Evolutionary conservation across 2,797 vertebrate genomes (phyloP).

Genomic region (Melopsittacus undulatus): DNA sequence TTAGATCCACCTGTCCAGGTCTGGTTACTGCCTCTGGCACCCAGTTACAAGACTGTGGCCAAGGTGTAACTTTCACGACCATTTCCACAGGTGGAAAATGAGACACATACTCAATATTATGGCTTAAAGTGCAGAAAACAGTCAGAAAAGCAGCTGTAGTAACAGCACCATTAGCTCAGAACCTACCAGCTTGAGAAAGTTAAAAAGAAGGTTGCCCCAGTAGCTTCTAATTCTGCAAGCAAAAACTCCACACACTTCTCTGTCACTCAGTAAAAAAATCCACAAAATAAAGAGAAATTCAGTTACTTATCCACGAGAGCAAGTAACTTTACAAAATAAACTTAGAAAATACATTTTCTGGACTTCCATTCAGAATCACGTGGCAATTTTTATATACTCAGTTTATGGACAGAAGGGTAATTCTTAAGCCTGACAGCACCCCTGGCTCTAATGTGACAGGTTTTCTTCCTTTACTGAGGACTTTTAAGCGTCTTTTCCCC

Average conservation of each 20-base stretch:
- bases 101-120: neutral
- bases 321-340: neutral
- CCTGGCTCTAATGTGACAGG: neutral
- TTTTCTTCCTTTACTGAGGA: neutral
- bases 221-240: neutral
- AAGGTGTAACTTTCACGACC: neutral
- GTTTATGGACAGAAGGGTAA: neutral
- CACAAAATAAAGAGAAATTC: neutral
- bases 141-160: conserved; percentile 18
- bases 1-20: neutral
- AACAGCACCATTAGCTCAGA: neutral
- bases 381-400: neutral
- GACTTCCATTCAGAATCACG: neutral
- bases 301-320: neutral
- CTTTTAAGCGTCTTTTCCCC: neutral
- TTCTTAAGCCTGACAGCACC: neutral
- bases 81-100: conserved; percentile 15
- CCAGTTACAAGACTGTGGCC: neutral
- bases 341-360: neutral
- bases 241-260: neutral
- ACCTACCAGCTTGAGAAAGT: neutral
- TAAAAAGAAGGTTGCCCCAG: neutral
- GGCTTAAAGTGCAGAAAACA: conserved; percentile 53
- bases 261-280: neutral
- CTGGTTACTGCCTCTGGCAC: neutral